phyloP scores from a whole-genome alignment of 2,113 vertebrate genomes.

The Phyllostomus discolor region DNA sequence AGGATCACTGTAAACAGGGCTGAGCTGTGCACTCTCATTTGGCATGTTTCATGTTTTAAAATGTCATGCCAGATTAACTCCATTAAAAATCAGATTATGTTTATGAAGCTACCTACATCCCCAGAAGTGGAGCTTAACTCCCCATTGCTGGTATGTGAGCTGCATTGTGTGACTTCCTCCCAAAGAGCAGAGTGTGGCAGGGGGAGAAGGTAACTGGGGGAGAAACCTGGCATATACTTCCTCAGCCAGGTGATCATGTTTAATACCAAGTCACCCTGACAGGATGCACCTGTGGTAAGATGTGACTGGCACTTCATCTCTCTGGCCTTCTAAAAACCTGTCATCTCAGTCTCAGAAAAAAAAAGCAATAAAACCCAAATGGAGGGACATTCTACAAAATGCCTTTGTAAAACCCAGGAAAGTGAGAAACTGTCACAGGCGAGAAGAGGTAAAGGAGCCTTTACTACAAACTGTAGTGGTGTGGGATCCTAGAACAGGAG shows the following conservation, averaged over 20 bases:
- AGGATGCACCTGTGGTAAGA: background rate
- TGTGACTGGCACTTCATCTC: background rate
- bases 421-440: background rate
- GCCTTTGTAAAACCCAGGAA: background rate
- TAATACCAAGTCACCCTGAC: rapidly evolving
- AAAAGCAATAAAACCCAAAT: background rate
- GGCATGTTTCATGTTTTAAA: background rate
- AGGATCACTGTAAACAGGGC: background rate
- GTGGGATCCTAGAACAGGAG: background rate
- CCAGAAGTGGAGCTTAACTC: background rate
- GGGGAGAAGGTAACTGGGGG: background rate
- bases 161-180: background rate
- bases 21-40: background rate
- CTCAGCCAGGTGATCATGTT: background rate
- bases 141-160: background rate
- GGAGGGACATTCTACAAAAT: background rate
- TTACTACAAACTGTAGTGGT: background rate
- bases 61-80: background rate
- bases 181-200: background rate
- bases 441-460: background rate
- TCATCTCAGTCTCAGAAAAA: background rate
- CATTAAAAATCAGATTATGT: background rate
- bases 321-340: background rate
- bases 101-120: background rate
- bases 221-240: too few species aligned